Base-by-base conservation (phyloP, 2,888 invertebrate species). In the Epiblema foenella region DNA sequence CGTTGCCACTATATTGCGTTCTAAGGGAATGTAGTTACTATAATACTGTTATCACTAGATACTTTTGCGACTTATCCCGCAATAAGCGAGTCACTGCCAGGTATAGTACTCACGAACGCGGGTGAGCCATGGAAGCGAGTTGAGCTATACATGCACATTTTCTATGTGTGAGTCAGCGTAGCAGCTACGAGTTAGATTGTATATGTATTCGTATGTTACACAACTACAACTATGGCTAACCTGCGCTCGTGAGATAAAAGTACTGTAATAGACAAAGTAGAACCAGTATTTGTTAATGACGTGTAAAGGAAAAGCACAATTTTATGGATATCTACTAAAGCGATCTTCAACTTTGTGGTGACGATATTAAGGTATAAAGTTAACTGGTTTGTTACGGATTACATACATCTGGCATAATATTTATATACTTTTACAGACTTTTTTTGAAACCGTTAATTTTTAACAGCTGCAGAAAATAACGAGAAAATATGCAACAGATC, bases 41-140 rank as follows among this genome's bases (percentile, higher is more conserved):
- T 29, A 29, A 29, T 29, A 33, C 37, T 0, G 37, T 33, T 51
- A 51, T 51, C 51, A 51, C 3, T 52, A 52, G 52, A 52, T 52
- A 20, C 10, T 20, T 20, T 52, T 52, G 18, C 20, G 12, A 52
- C 18, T 11, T 18, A 51, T 46, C 46, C 46, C 46, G 46, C 46
- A 46, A 46, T 15, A 8, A 59, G 20, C 42, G 20, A 59, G 59
- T 24, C 59, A 59, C 59, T 59, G 59, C 59, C 59, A 24, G 46
- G 46, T 46, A n/a, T n/a, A n/a, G n/a, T n/a, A n/a, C n/a, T n/a
- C n/a, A n/a, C n/a, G n/a, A n/a, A n/a, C n/a, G n/a, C n/a, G n/a
- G n/a, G n/a, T n/a, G n/a, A n/a, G n/a, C n/a, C n/a, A n/a, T n/a
- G n/a, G n/a, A n/a, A n/a, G n/a, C n/a, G n/a, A n/a, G n/a, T n/a